Evolutionary conservation across 1,140 invertebrate genomes (phyloP), one percentile per base, ranked within the genome.

Genomic region (Latrodectus geometricus): DNA sequence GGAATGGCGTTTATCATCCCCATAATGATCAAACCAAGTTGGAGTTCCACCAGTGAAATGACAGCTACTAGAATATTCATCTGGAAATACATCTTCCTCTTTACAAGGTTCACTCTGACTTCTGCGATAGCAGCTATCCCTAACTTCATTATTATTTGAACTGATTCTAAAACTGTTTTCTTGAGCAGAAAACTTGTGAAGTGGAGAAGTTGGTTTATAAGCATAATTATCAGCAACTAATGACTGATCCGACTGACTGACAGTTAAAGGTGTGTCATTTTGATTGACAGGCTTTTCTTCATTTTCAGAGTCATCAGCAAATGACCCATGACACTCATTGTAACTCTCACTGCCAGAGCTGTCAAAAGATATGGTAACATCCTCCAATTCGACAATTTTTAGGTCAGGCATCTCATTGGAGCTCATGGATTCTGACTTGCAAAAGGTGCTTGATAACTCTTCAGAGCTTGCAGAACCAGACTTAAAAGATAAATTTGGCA

Each of bases 1-100:
- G 21, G 85, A 79, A 20, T 79, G 77, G 50, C 70, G 85, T 23
- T 75, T 73, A 49, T 87, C 72, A 52, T 74, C 56, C 9, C 83
- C 83, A 50, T 87, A 87, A 52, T 87, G 85, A n/a, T 87, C 85
- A 48, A 87, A 87, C 85, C 85, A 87, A 9, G 76, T 87, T 8
- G 85, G 85, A n/a, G 76, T 87, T 9, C 85, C 85, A n/a, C 76
- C 77, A 0, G 20, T 35, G 23, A 87, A 80, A 17, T 79, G 76
- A n/a, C 77, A 79, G 4, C n/a, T 68, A 49, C 80, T 65, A 48
- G 20, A 21, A 50, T 15, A n/a, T 0, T 52, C 20, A 21, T 77
- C 68, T 4, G 54, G 8, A 61, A 11, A 3, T 8, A 17, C 17
- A 11, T 14, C 54, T 14, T 61, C 17, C 11, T 61, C 54, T 14